Conservation (phyloP, 2,888 invertebrate genomes). For the Drosophila acutilabella region DNA sequence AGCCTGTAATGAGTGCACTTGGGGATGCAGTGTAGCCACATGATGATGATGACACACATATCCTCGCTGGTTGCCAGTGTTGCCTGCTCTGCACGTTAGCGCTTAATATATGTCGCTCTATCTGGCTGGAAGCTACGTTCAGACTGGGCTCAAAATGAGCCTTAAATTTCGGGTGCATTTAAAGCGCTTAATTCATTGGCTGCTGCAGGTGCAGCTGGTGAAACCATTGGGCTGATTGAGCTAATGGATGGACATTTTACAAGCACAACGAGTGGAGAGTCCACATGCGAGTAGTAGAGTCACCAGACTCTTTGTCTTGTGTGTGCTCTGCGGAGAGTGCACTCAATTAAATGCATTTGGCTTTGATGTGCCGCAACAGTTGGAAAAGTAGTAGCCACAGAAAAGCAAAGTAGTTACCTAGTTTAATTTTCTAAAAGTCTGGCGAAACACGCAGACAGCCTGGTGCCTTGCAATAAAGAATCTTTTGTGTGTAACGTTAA, state of each 20-base stretch:
- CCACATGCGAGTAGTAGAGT: conserved; percentile 3
- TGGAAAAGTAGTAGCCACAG: neutral
- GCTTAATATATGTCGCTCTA: conserved; percentile 40
- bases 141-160: neutral
- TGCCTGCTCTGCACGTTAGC: conserved; percentile 12
- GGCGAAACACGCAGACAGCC: conserved; percentile 13
- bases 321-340: conserved; percentile 31
- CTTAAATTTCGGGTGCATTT: conserved; percentile 40
- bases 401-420: conserved; percentile 1
- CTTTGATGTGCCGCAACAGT: conserved; percentile 45
- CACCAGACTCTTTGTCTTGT: conserved; percentile 34
- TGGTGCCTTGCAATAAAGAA: neutral
- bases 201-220: conserved; percentile 25
- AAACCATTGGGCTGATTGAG: conserved; percentile 50
- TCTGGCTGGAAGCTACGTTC: neutral
- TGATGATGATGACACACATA: conserved; percentile 73
- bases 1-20: conserved; percentile 63
- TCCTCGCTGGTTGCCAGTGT: conserved; percentile 1
- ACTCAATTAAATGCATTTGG: conserved; percentile 71
- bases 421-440: conserved; percentile 41
- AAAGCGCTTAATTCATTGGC: conserved; percentile 47
- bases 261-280: conserved; percentile 17
- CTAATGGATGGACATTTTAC: conserved; percentile 66
- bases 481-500: too few relatives aligned
- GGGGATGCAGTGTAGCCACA: conserved; percentile 42